Percentiles rank a stretch among this genome's conserved stretches.
Evolutionary conservation across 2,113 vertebrate species (phyloP).

Genomic region (Protomyctophum bolini): DNA sequence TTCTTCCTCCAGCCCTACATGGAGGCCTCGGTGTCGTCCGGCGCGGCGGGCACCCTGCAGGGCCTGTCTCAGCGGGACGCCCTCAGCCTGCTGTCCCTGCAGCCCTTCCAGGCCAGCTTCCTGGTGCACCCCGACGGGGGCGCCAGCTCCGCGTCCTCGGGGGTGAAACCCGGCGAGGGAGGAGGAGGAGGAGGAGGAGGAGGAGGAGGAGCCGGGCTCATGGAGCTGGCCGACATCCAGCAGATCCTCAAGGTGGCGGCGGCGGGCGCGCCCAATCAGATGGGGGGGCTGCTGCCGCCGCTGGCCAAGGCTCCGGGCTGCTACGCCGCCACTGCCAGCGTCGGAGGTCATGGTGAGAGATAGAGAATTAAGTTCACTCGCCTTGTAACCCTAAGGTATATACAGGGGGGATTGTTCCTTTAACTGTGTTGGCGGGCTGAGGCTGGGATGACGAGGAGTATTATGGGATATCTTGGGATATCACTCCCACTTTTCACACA

Average conservation of each 20-base stretch:
- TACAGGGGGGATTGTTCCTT: too few relatives aligned
- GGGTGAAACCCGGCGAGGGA: conserved; percentile 74
- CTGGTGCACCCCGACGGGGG: conserved; percentile 90
- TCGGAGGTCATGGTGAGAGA: conserved; percentile 44
- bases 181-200: background rate
- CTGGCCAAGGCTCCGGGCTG: conserved; percentile 87
- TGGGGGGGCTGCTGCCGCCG: conserved; percentile 87
- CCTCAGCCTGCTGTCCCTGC: conserved; percentile 87
- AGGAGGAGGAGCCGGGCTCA: conserved; percentile 18
- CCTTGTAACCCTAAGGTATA: too few relatives aligned
- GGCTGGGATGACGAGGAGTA: too few relatives aligned
- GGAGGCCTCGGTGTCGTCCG: conserved; percentile 67
- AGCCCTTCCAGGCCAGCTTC: conserved; percentile 92
- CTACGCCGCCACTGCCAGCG: conserved; percentile 26
- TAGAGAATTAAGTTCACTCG: background rate
- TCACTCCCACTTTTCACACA: too few relatives aligned
- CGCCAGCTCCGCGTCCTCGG: conserved; percentile 76
- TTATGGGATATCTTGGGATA: too few relatives aligned
- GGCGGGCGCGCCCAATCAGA: conserved; percentile 85
- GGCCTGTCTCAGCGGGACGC: conserved; percentile 85
- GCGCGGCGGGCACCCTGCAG: conserved; percentile 79
- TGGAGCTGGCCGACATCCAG: conserved; percentile 94
- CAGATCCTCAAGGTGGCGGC: conserved; percentile 95
- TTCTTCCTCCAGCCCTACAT: too few relatives aligned
- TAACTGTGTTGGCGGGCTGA: too few relatives aligned